Conservation (phyloP, 2,888 invertebrate species). For the Drosophila monieri region DNA sequence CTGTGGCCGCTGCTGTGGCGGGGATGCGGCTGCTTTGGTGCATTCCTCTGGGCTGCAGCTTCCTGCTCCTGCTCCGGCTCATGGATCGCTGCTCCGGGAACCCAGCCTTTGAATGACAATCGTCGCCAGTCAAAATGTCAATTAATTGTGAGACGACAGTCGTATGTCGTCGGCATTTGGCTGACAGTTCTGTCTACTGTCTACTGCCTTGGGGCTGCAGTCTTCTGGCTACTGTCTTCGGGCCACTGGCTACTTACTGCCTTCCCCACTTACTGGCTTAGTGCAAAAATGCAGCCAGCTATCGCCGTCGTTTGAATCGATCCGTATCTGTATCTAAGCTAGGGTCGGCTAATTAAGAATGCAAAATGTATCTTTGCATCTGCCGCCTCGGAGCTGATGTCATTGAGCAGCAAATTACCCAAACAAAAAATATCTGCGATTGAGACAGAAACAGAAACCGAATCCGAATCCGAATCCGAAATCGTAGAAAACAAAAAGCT, state of each 20-base stretch:
- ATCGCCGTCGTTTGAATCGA: conserved; percentile 7
- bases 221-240: conserved; percentile 18
- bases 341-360: conserved; percentile 26
- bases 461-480: background rate
- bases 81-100: conserved; percentile 22
- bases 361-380: conserved; percentile 31
- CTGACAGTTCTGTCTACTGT: conserved; percentile 44
- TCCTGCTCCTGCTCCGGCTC: conserved; percentile 13
- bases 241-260: conserved; percentile 1
- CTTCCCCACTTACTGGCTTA: background rate
- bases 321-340: conserved; percentile 26
- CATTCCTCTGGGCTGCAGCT: conserved; percentile 20
- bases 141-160: conserved; percentile 73
- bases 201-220: conserved; percentile 16
- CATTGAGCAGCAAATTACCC: conserved; percentile 56
- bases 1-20: background rate
- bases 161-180: conserved; percentile 59
- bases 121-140: conserved; percentile 75
- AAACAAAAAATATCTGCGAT: conserved; percentile 3
- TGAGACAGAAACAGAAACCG: background rate
- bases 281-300: conserved; percentile 19
- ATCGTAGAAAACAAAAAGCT: conserved; percentile 3
- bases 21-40: conserved; percentile 9
- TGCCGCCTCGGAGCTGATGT: conserved; percentile 18
- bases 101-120: conserved; percentile 69